Evolutionary conservation across 2,113 vertebrate genomes (phyloP).

Genomic region (Boulengeromyrus knoepffleri): DNA sequence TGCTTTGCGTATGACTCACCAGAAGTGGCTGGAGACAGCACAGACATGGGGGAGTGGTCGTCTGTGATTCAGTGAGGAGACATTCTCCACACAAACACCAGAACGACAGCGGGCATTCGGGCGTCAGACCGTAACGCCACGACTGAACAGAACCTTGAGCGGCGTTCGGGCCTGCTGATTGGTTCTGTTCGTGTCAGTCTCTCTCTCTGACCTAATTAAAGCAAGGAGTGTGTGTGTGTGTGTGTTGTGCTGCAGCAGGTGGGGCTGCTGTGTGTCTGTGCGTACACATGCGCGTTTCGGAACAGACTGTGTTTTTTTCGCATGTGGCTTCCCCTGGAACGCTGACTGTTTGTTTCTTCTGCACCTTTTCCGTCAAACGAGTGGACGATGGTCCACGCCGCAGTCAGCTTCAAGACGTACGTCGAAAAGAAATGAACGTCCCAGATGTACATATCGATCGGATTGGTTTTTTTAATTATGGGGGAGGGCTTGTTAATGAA

Average conservation of each 20-base stretch:
- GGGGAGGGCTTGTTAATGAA: not conserved
- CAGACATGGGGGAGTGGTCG: not conserved
- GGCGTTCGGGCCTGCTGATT: constrained; percentile 4
- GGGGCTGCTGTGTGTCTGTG: constrained; percentile 27
- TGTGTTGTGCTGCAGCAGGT: constrained; percentile 26
- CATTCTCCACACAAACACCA: constrained; percentile 10
- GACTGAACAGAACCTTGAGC: constrained; percentile 25
- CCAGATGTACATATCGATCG: constrained; percentile 34
- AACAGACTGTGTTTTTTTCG: not conserved
- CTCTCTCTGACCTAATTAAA: constrained; percentile 21
- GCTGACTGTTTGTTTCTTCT: constrained; percentile 25
- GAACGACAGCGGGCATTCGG: constrained; percentile 24
- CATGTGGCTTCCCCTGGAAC: not conserved
- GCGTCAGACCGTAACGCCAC: constrained; percentile 5
- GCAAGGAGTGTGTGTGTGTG: constrained; percentile 2
- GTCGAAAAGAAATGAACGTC: constrained; percentile 20
- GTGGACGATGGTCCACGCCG: constrained; percentile 13
- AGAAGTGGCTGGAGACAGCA: constrained; percentile 28
- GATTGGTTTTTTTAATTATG: constrained; percentile 10
- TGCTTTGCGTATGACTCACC: constrained; percentile 54
- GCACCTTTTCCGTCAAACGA: constrained; percentile 38
- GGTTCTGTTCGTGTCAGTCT: constrained; percentile 14
- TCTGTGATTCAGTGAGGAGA: constrained; percentile 12
- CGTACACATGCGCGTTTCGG: constrained; percentile 16
- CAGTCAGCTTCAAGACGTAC: constrained; percentile 10